These are phyloP conservation scores for Semnornis frantzii DNA, from an alignment of 2,113 vertebrate genomes.

Conservation along the genomic window DNA sequence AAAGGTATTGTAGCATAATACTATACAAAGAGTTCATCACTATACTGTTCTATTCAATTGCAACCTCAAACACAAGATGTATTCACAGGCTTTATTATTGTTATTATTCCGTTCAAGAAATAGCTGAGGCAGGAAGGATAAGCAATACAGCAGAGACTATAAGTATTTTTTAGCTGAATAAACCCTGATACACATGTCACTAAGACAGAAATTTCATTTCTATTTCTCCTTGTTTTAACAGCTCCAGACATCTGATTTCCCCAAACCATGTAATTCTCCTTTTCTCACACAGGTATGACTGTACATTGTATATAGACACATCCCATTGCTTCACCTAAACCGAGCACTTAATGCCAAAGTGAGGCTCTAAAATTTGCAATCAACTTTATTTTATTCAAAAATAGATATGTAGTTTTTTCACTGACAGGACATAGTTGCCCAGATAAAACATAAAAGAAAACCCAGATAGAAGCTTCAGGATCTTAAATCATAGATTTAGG, in stretches of 20 bases:
- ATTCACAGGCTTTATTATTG: neutral
- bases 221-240: neutral
- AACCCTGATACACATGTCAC: neutral
- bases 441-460: neutral
- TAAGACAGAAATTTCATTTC: neutral
- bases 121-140: neutral
- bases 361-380: neutral
- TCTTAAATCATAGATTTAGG: neutral
- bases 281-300: neutral
- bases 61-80: neutral
- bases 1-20: neutral
- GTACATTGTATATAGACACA: neutral
- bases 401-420: neutral
- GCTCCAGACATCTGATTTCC: neutral
- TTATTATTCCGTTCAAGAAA: neutral
- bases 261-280: neutral
- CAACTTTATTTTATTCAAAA: neutral
- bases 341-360: neutral
- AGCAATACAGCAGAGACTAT: neutral
- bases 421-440: neutral
- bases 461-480: neutral
- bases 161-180: neutral
- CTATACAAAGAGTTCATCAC: neutral
- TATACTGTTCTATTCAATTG: neutral
- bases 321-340: neutral